Conservation (phyloP, 2,797 vertebrate genomes). For the Synaphobranchus kaupii region DNA sequence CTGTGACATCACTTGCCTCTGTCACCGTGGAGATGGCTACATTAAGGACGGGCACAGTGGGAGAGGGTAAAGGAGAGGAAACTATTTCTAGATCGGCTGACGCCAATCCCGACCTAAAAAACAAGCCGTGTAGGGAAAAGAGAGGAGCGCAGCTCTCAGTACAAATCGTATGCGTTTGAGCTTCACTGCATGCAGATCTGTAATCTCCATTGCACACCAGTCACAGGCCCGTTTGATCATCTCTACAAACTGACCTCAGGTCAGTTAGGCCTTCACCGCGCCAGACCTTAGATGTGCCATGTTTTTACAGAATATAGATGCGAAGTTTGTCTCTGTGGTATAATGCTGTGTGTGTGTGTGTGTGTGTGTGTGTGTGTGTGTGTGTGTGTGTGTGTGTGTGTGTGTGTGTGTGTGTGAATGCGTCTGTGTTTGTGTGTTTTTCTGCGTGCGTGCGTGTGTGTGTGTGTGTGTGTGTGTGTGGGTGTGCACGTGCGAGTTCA, state of each 20-base stretch:
- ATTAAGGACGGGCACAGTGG: constrained; percentile 65
- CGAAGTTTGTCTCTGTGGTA: background rate
- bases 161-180: background rate
- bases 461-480: constrained; percentile 22
- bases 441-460: background rate
- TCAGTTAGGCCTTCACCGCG: background rate
- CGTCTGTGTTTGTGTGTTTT: background rate
- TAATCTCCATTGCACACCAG: background rate
- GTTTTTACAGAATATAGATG: background rate
- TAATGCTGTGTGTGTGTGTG: background rate
- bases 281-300: background rate
- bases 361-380: background rate
- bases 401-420: background rate
- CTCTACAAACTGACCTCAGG: constrained; percentile 9
- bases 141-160: constrained; percentile 21
- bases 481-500: background rate
- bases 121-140: constrained; percentile 49
- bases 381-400: background rate
- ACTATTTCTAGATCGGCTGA: constrained; percentile 63
- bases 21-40: constrained; percentile 39
- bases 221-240: background rate
- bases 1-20: constrained; percentile 30
- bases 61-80: constrained; percentile 43
- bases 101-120: constrained; percentile 61
- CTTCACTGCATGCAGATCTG: constrained; percentile 1